Base-by-base conservation (phyloP, 2,797 vertebrate species). In the Oreonectes daqikongensis region DNA sequence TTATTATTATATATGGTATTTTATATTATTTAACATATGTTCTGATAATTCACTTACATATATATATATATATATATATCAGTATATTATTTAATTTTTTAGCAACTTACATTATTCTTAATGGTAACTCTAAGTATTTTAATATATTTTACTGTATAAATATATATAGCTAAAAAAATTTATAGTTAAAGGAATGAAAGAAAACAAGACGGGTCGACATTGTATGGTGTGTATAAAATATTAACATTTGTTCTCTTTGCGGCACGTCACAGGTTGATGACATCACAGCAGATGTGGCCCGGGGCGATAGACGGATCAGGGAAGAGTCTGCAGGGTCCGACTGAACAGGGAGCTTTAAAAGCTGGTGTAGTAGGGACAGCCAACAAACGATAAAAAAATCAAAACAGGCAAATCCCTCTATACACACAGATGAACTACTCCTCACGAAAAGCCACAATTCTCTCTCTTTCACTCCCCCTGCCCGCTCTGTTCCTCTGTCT, bases 301-400 rank as follows among this genome's bases (percentile, higher is more conserved):
- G 65, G 80, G 84, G 87, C 63, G 2, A 5, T 0, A 30, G 48
- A 28, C 61, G 55, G 28, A 46, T 38, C 46, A 42, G 28, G 15
- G 44, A 75, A 32, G 22, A 42, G 40, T 79, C 42, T 42, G 61
- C 77, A 40, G 65, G 66, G 78, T 63, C 48, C 50, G 55, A 38
- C 9, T 35, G 38, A 79, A 55, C 9, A 60, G 7, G 50, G 70
- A 78, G 14, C 35, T 68, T 24, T 35, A 42, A 48, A 12, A 59
- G 50, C 52, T 69, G 55, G 22, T 81, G 83, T 8, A 60, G 22
- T 66, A 5, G 30, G n/a, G 69, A 77, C 85, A 83, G 81, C 72
- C 84, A 84, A 85, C 88, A 87, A 77, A 72, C 79, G 15, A 88
- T 89, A 83, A 85, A 90, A 87, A 88, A 81, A 88, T 88, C 86